phyloP scores from a whole-genome alignment of 2,888 invertebrate species.

The Lepas anatifera region DNA sequence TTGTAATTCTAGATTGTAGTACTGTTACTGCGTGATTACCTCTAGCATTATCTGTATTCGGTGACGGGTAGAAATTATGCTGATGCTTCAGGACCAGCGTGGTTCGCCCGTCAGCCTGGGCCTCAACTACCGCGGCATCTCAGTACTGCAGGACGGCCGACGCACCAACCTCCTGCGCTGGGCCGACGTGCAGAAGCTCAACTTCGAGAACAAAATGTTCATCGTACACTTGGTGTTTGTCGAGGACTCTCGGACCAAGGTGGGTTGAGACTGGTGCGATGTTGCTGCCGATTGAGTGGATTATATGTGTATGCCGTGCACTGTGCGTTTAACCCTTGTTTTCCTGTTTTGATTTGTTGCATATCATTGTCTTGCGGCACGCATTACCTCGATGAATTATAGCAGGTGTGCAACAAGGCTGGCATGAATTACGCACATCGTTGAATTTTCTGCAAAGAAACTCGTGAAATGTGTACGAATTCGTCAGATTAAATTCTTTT shows the following conservation, averaged over 20 bases:
- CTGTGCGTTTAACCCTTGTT: slow-evolving; percentile 7
- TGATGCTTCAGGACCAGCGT: slow-evolving; percentile 62
- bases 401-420: too few species aligned
- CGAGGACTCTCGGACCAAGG: slow-evolving; percentile 43
- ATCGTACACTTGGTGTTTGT: slow-evolving; percentile 85
- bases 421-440: too few species aligned
- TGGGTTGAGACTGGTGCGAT: not conserved
- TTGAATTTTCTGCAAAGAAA: too few species aligned
- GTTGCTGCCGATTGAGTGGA: too few species aligned
- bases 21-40: too few species aligned
- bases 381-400: too few species aligned
- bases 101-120: slow-evolving; percentile 85
- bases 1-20: too few species aligned
- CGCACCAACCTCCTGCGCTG: slow-evolving; percentile 92
- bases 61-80: too few species aligned
- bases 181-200: slow-evolving; percentile 89
- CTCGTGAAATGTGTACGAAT: too few species aligned
- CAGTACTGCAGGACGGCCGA: slow-evolving; percentile 85
- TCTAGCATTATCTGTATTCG: not conserved
- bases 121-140: slow-evolving; percentile 87
- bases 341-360: too few species aligned
- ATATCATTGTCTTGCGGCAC: too few species aligned
- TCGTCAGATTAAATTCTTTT: too few species aligned
- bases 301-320: slow-evolving; percentile 5
- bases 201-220: slow-evolving; percentile 96